phyloP scores from a whole-genome alignment of 2,888 invertebrate genomes.

The Unio delphinus region DNA sequence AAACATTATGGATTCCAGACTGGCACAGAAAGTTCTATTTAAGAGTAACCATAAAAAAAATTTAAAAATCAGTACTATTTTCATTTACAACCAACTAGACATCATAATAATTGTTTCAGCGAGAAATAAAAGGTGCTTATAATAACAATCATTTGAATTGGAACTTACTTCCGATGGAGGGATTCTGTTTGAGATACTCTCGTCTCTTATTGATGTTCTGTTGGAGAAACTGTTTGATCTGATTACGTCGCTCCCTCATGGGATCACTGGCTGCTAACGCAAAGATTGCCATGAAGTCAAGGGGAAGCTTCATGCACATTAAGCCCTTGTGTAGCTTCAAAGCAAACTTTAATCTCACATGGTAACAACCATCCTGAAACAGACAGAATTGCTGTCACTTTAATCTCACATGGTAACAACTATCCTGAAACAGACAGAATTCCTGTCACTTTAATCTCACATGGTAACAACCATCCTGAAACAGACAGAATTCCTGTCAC shows the following conservation, averaged over 20 bases:
- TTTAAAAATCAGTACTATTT: too few relatives aligned
- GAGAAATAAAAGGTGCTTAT: too few relatives aligned
- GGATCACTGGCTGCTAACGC: constrained; percentile 91
- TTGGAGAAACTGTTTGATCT: constrained; percentile 83
- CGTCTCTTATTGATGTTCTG: constrained; percentile 89
- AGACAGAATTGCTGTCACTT: not conserved
- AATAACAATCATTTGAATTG: not conserved
- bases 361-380: constrained; percentile 69
- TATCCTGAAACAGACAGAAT: not conserved
- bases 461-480: constrained; percentile 70
- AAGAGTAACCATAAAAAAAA: too few relatives aligned
- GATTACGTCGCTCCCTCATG: constrained; percentile 81
- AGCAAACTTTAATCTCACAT: constrained; percentile 89
- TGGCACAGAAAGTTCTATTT: too few relatives aligned
- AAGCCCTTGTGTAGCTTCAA: constrained; percentile 93
- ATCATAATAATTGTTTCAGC: too few relatives aligned
- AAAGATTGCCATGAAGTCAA: constrained; percentile 98
- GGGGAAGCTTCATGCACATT: constrained; percentile 79
- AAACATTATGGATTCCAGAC: too few relatives aligned
- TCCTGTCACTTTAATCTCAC: constrained; percentile 82
- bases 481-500: constrained; percentile 67
- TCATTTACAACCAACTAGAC: too few relatives aligned
- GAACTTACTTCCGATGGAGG: constrained; percentile 67
- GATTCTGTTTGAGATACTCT: constrained; percentile 85
- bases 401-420: too few relatives aligned